These are phyloP conservation scores for Eurystomus gularis DNA, from an alignment of 2,113 vertebrate species.

Conservation along the genomic window DNA sequence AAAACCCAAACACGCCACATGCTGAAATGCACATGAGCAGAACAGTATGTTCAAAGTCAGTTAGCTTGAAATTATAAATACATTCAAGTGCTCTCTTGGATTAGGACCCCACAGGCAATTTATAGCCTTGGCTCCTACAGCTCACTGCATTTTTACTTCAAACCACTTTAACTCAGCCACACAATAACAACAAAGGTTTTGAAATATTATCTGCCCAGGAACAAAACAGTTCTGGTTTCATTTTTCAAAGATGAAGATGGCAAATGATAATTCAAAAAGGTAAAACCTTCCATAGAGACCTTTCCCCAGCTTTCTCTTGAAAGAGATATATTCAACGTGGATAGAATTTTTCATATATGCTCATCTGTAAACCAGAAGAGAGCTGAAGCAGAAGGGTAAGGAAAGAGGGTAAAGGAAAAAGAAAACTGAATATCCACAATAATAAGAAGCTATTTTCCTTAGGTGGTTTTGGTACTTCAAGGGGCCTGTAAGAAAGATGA, in stretches of 20 bases:
- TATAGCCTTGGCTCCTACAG: neutral
- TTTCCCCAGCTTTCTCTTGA: neutral
- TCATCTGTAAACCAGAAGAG: neutral
- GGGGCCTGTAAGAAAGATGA: neutral
- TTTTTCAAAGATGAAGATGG: neutral
- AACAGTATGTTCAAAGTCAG: neutral
- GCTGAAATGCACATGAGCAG: neutral
- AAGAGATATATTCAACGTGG: neutral
- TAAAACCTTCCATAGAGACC: neutral
- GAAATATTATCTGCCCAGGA: neutral
- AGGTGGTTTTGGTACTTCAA: neutral
- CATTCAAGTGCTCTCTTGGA: neutral
- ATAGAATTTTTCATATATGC: neutral
- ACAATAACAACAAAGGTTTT: neutral
- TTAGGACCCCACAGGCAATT: neutral
- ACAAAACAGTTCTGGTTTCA: neutral
- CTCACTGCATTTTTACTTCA: neutral
- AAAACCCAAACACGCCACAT: neutral
- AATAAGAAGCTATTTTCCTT: neutral
- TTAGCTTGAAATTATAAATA: neutral
- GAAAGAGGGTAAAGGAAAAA: neutral
- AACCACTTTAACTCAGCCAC: neutral
- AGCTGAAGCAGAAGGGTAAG: neutral
- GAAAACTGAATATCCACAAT: neutral
- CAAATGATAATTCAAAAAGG: neutral